Percentiles rank a stretch among this genome's conserved stretches.
Conservation (phyloP, 92 coral and sea anemone species). For the Desmophyllum pertusum region DNA sequence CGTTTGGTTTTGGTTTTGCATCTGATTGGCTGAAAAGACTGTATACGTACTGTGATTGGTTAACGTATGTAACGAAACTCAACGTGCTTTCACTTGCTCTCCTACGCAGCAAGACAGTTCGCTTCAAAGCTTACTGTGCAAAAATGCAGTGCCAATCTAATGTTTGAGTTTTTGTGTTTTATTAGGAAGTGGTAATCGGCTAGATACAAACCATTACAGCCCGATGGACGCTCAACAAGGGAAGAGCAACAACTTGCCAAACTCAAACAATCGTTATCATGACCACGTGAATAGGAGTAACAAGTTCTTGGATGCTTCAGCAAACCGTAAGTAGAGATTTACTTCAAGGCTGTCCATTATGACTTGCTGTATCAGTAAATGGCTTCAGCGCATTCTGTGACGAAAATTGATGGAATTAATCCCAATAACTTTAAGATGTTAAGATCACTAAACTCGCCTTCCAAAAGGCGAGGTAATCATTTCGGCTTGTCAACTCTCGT, state of each 20-base stretch:
- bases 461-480: too few relatives aligned
- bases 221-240: constrained; percentile 44
- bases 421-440: too few relatives aligned
- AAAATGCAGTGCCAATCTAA: not conserved
- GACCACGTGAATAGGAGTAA: constrained; percentile 67
- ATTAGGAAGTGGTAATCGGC: constrained; percentile 13
- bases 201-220: constrained; percentile 59
- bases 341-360: not conserved
- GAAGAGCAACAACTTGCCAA: constrained; percentile 55
- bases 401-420: too few relatives aligned
- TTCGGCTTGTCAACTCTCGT: too few relatives aligned
- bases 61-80: not conserved
- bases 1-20: not conserved
- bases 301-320: constrained; percentile 60
- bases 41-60: not conserved
- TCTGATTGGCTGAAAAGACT: not conserved
- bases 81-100: not conserved
- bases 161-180: not conserved
- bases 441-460: too few relatives aligned
- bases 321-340: constrained; percentile 45
- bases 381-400: not conserved
- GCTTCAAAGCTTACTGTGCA: not conserved
- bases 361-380: too few relatives aligned
- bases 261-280: constrained; percentile 54
- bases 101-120: not conserved